A percentile compares a stretch with the other conserved stretches of the same genome.
Evolutionary conservation across 2,113 vertebrate genomes (phyloP).

Genomic region (Petromus typicus): DNA sequence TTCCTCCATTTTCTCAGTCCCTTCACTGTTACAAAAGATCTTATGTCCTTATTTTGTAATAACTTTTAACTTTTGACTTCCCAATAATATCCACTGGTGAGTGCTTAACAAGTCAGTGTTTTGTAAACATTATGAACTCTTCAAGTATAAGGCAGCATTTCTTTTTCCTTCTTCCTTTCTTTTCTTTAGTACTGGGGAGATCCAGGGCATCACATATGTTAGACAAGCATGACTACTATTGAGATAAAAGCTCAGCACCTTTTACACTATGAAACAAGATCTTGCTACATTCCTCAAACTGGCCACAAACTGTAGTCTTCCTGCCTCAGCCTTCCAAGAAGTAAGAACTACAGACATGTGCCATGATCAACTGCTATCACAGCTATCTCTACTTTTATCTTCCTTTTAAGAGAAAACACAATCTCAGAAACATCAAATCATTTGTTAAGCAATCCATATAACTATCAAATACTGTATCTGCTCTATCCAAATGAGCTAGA

Average conservation of each 20-base stretch:
- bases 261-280: not conserved
- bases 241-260: not conserved
- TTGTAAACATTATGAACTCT: not conserved
- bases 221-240: not conserved
- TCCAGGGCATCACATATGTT: not conserved
- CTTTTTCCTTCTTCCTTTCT: not conserved
- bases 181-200: not conserved
- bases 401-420: not conserved
- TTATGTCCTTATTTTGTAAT: not conserved
- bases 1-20: not conserved
- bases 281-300: not conserved
- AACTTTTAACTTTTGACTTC: not conserved
- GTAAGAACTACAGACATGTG: not conserved
- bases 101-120: not conserved
- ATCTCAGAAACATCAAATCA: not conserved
- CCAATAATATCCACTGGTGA: not conserved
- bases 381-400: not conserved
- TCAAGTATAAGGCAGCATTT: not conserved
- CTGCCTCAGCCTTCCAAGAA: not conserved
- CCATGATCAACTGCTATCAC: not conserved
- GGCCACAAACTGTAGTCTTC: not conserved
- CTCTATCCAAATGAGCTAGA: not conserved
- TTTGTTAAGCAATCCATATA: not conserved
- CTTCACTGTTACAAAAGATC: not conserved
- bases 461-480: not conserved